Evolutionary conservation across 2,113 vertebrate species (phyloP).

Genomic region (Pomatorhinus ruficollis): DNA sequence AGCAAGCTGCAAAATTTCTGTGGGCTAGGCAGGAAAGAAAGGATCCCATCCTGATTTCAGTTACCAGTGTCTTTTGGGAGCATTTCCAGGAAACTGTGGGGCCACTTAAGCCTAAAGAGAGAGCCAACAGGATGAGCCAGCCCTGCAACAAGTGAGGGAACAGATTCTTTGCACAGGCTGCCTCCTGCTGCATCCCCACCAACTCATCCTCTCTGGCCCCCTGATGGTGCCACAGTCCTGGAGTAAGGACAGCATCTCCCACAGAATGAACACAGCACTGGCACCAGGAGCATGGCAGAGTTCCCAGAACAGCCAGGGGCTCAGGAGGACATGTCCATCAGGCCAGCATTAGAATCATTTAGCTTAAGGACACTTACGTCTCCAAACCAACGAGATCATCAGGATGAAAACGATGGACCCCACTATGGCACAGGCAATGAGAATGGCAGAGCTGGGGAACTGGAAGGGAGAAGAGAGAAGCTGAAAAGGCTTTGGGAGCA

Average conservation of each 20-base stretch:
- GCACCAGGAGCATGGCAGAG: background rate
- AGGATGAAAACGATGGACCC: background rate
- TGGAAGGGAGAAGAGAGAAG: background rate
- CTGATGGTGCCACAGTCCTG: background rate
- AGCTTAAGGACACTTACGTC: constrained; percentile 13
- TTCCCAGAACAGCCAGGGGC: background rate
- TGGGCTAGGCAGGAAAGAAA: background rate
- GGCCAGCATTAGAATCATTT: background rate
- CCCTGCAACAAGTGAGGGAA: background rate
- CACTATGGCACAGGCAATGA: background rate
- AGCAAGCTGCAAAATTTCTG: background rate
- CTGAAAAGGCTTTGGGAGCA: background rate
- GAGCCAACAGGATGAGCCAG: background rate
- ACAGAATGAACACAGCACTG: background rate
- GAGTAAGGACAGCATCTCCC: background rate
- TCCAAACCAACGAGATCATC: background rate
- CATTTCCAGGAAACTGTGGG: background rate
- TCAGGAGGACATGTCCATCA: background rate
- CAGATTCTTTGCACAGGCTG: background rate
- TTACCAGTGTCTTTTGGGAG: background rate
- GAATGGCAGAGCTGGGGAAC: background rate
- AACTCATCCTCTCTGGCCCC: background rate
- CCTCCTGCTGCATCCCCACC: background rate
- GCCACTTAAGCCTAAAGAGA: background rate
- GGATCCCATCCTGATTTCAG: background rate